Evolutionary conservation across 2,888 invertebrate genomes (phyloP).

Genomic region (Pristionchus japonicus): DNA sequence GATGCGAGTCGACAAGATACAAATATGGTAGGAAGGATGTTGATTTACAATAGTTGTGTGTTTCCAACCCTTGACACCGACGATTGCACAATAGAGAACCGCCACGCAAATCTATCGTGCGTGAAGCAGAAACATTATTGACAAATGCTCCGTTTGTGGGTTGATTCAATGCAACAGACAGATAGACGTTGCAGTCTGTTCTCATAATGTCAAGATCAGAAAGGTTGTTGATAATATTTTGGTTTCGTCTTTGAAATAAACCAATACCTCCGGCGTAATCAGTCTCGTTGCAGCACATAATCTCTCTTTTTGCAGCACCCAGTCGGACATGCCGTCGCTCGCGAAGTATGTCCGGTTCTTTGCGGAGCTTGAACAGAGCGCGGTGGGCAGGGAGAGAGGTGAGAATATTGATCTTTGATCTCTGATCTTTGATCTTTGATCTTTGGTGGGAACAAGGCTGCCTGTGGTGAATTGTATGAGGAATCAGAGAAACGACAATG

Average conservation of each 20-base stretch:
- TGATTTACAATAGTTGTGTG: too few species aligned
- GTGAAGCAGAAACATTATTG: too few species aligned
- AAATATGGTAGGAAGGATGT: too few species aligned
- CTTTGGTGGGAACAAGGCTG: not conserved
- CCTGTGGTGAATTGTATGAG: not conserved
- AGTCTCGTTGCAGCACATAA: too few species aligned
- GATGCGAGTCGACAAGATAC: not conserved
- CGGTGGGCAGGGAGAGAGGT: constrained; percentile 6
- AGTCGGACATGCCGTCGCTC: constrained; percentile 49
- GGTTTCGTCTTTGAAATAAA: not conserved
- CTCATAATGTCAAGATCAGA: not conserved
- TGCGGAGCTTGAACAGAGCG: constrained; percentile 49
- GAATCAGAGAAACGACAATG: not conserved
- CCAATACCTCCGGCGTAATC: too few species aligned
- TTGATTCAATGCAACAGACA: too few species aligned
- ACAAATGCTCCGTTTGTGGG: too few species aligned
- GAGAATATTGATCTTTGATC: not conserved
- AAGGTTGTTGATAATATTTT: too few species aligned
- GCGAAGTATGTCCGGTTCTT: constrained; percentile 57
- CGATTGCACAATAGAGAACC: too few species aligned
- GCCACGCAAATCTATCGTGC: too few species aligned
- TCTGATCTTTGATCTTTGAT: not conserved
- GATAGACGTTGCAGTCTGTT: too few species aligned
- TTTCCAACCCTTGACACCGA: too few species aligned
- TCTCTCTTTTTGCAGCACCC: not conserved